Evolutionary conservation across 2,113 vertebrate genomes (phyloP).

Genomic region (Nannospalax galili): DNA sequence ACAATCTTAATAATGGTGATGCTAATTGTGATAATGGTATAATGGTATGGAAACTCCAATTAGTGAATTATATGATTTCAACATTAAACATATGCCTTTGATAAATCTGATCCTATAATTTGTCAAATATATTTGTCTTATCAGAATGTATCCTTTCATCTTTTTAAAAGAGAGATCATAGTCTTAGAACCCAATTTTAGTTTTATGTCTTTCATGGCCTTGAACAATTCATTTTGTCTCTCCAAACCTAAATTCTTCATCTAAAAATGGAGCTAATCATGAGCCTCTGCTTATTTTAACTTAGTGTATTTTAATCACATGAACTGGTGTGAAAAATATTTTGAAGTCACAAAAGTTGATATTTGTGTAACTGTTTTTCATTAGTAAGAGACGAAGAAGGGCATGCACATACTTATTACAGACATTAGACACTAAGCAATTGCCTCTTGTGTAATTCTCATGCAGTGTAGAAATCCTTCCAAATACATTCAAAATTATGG

Average conservation of each 20-base stretch:
- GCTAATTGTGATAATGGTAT: not conserved
- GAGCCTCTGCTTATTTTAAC: not conserved
- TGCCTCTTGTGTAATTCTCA: not conserved
- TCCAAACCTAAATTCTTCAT: conserved; percentile 13
- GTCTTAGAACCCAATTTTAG: not conserved
- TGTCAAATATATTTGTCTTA: conserved; percentile 28
- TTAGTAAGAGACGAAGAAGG: not conserved
- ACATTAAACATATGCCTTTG: not conserved
- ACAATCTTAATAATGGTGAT: not conserved
- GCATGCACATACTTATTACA: not conserved
- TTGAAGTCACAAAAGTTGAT: not conserved
- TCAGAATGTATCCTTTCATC: not conserved
- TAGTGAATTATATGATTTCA: not conserved
- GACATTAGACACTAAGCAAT: not conserved
- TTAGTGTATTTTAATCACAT: not conserved
- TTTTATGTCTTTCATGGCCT: not conserved
- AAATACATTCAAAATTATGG: not conserved
- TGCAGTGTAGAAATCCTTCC: not conserved
- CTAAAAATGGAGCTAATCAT: not conserved
- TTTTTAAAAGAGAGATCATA: not conserved
- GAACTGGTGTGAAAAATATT: not conserved
- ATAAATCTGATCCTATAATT: not conserved
- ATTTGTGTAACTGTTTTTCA: not conserved
- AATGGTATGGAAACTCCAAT: not conserved
- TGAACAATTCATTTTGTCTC: conserved; percentile 8